Evolutionary conservation across 2,888 invertebrate genomes (phyloP).

Genomic region (Leptodirus hochenwartii): DNA sequence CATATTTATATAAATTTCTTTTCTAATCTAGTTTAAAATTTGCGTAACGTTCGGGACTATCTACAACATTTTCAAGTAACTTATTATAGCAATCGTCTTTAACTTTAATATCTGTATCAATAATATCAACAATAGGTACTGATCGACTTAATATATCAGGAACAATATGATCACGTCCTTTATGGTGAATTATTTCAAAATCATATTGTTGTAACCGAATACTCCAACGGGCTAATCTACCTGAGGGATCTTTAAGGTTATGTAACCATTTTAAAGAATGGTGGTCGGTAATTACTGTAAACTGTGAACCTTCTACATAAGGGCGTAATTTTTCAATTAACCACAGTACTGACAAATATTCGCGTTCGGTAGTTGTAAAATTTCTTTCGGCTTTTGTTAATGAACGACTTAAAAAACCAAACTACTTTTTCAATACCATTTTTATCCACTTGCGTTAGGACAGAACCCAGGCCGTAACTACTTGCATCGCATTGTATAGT

Average conservation of each 20-base stretch:
- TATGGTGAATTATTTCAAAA: conserved; percentile 11
- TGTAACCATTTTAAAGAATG: conserved; percentile 11
- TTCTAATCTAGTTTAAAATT: not conserved
- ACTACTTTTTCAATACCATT: conserved; percentile 6
- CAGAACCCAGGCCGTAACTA: conserved; percentile 9
- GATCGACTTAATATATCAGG: conserved; percentile 8
- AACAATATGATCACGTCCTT: conserved; percentile 9
- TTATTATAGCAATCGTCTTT: not conserved
- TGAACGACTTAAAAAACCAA: conserved; percentile 8
- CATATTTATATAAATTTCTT: no score
- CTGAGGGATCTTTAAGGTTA: conserved; percentile 9
- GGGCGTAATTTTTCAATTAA: conserved; percentile 9
- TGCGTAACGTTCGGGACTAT: not conserved
- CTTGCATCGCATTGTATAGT: conserved; percentile 10
- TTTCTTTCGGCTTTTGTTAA: conserved; percentile 9
- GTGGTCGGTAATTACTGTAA: conserved; percentile 16
- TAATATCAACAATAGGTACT: conserved; percentile 8
- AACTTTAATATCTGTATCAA: not conserved
- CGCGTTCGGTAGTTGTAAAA: conserved; percentile 9
- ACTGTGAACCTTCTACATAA: conserved; percentile 11
- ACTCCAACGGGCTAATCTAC: conserved; percentile 14
- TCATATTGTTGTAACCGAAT: conserved; percentile 9
- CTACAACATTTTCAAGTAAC: not conserved
- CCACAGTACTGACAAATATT: conserved; percentile 10
- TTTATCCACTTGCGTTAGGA: conserved; percentile 9